Base-by-base conservation (phyloP, 2,797 vertebrate species). In the Chromis chromis region DNA sequence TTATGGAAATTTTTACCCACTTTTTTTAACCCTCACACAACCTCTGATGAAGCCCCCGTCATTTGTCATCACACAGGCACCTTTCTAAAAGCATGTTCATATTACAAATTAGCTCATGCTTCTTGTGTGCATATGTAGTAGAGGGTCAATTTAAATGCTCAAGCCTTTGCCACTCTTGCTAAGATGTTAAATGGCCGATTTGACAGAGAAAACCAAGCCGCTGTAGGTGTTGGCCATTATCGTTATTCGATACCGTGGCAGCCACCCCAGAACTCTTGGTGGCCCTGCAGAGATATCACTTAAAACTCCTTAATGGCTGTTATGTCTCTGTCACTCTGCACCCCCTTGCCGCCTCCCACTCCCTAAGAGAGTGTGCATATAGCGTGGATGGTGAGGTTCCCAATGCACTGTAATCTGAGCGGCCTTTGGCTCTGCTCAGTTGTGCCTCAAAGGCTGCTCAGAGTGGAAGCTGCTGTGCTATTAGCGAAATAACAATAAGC, bases 401-500 rank as follows among this genome's bases (percentile, higher is more conserved):
- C 55, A 56, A 59, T 17, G 56, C 49, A 19, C 53, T 28, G 89
- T 87, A 86, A 89, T 70, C 59, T 31, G 81, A 89, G 68, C 68
- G 46, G 65, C 71, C 74, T 84, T 75, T 44, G 79, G 75, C 71
- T 87, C 58, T 58, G 58, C 58, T 81, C 72, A 59, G 52, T 65
- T 73, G 67, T 65, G 63, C 67, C 61, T 78, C 74, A 68, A 68
- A 83, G 62, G 54, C 49, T 67, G 64, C 70, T 78, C 50, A 22
- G 75, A 77, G 79, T 58, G 56, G 67, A 71, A 49, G 70, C 84
- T 81, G 63, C 86, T 80, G 78, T 3, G 61, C 82, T 64, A 65
- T 87, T 83, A 79, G 65, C 69, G 76, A 71, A 87, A 86, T 67
- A 76, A 86, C 69, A 88, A 86, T 66, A 82, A 81, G 81, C 80